These are phyloP conservation scores for Aramus guarauna DNA, from an alignment of 2,113 vertebrate species.

Conservation along the genomic window DNA sequence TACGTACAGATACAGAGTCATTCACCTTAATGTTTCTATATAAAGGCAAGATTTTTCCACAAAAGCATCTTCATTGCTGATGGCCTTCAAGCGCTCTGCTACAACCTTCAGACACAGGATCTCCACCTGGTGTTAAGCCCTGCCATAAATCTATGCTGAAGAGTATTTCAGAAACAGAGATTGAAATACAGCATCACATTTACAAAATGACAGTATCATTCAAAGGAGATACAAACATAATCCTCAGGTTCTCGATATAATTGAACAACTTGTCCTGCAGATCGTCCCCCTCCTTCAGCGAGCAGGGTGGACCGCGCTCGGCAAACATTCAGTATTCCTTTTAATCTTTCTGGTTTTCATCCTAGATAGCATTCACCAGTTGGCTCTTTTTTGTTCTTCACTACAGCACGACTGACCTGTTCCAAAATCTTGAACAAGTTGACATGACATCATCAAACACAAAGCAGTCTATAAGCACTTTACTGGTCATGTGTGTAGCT, in stretches of 20 bases:
- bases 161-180: background rate
- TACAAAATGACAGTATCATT: accelerated
- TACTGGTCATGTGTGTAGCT: accelerated
- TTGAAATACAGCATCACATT: accelerated
- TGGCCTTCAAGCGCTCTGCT: background rate
- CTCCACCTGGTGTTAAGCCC: background rate
- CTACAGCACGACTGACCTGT: background rate
- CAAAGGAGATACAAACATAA: background rate
- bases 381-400: background rate
- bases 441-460: background rate
- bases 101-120: background rate
- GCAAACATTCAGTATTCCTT: background rate
- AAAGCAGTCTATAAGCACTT: background rate
- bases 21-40: accelerated
- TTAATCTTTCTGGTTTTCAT: background rate
- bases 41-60: background rate
- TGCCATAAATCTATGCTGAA: background rate
- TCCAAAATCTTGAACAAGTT: background rate
- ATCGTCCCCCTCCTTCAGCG: background rate
- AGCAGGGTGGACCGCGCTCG: background rate
- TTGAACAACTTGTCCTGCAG: background rate
- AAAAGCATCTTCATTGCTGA: background rate
- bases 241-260: accelerated
- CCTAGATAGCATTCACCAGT: background rate
- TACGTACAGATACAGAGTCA: background rate